Percentiles rank a stretch among this genome's conserved stretches.
Evolutionary conservation across 2,888 invertebrate species (phyloP).

Genomic region (Lathronympha strigana): DNA sequence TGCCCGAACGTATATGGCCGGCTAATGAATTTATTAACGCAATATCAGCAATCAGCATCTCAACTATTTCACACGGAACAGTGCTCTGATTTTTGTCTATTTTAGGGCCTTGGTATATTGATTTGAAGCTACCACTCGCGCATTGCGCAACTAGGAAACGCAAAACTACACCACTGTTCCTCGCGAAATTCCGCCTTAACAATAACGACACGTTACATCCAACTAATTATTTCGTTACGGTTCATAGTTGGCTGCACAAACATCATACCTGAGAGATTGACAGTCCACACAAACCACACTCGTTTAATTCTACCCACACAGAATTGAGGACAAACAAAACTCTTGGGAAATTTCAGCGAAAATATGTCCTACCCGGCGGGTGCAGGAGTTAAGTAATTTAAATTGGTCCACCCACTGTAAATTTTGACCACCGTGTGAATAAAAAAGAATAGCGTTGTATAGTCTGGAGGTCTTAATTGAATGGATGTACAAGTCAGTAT

Average conservation of each 20-base stretch:
- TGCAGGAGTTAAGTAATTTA: constrained; percentile 20
- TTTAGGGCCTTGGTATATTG: too few relatives aligned
- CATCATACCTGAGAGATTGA: constrained; percentile 1
- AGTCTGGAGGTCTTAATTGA: too few relatives aligned
- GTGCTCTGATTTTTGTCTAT: too few relatives aligned
- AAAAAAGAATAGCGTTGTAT: background rate
- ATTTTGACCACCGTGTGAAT: background rate
- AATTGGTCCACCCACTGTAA: constrained; percentile 6
- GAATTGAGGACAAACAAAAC: constrained; percentile 26
- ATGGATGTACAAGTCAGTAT: too few relatives aligned
- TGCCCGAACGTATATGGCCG: too few relatives aligned
- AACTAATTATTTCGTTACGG: constrained; percentile 2
- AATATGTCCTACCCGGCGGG: constrained; percentile 2
- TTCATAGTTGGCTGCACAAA: constrained; percentile 13
- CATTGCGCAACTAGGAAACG: background rate
- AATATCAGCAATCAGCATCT: too few relatives aligned
- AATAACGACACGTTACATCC: background rate
- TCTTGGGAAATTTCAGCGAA: constrained; percentile 27
- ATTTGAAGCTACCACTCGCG: too few relatives aligned
- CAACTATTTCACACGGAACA: too few relatives aligned
- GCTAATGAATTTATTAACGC: too few relatives aligned
- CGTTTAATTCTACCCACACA: background rate
- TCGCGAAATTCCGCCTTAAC: background rate
- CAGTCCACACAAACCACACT: constrained; percentile 10
- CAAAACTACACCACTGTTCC: background rate